These are phyloP conservation scores for Oophaga sylvatica DNA, from an alignment of 2,797 vertebrate genomes.

Conservation along the genomic window DNA sequence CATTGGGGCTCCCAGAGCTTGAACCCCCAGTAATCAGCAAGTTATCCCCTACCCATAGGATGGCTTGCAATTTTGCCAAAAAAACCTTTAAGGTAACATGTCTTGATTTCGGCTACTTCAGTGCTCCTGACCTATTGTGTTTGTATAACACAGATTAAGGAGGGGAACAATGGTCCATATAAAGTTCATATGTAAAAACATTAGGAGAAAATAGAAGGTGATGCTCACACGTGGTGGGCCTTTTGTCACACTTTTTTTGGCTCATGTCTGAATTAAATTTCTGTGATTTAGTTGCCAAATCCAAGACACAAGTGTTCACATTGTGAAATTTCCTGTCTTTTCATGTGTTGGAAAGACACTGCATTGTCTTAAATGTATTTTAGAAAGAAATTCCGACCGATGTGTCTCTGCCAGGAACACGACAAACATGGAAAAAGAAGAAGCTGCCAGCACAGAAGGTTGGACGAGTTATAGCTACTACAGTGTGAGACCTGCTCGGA, in stretches of 20 bases:
- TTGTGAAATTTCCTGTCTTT: constrained; percentile 38
- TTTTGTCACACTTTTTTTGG: constrained; percentile 16
- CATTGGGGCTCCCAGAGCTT: no score
- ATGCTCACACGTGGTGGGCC: not conserved
- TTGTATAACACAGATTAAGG: not conserved
- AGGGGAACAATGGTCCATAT: not conserved
- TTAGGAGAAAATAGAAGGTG: not conserved
- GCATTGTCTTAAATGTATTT: not conserved
- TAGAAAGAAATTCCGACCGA: not conserved
- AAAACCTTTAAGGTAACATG: not conserved
- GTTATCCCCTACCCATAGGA: no score
- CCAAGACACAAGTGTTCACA: constrained; percentile 4
- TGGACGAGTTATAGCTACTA: constrained; percentile 8
- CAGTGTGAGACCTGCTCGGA: not conserved
- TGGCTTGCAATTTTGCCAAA: not conserved
- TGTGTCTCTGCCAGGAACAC: constrained; percentile 36
- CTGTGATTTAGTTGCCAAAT: constrained; percentile 14
- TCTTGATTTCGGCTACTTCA: not conserved
- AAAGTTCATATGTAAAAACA: not conserved
- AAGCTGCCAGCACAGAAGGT: not conserved
- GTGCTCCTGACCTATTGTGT: not conserved
- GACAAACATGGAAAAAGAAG: constrained; percentile 37
- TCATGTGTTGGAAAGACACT: constrained; percentile 27
- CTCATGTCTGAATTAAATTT: not conserved
- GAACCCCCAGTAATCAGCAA: no score